These are phyloP conservation scores for Orthonychiurus folsomi DNA, from an alignment of 2,888 invertebrate species.

Conservation along the genomic window DNA sequence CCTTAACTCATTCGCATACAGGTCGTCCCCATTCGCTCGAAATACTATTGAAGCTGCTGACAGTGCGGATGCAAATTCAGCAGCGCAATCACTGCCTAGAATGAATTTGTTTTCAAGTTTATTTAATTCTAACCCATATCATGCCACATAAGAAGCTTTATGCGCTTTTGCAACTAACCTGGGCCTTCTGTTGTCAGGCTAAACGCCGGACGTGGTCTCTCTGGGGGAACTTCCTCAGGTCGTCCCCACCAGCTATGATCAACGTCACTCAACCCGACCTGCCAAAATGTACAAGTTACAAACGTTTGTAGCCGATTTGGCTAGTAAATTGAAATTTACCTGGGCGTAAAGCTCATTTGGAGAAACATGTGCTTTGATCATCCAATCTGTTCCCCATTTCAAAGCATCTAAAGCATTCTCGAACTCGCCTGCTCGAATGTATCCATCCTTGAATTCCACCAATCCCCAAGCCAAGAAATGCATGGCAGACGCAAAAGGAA, in stretches of 20 bases:
- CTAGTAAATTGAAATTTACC: too few species aligned
- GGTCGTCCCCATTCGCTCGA: slow-evolving; percentile 40
- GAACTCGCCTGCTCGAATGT: slow-evolving; percentile 36
- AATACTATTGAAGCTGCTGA: slow-evolving; percentile 51
- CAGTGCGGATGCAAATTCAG: slow-evolving; percentile 53
- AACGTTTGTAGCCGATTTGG: too few species aligned
- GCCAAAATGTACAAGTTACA: too few species aligned
- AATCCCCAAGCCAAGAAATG: slow-evolving; percentile 39
- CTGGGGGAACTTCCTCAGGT: slow-evolving; percentile 48
- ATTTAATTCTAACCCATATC: too few species aligned
- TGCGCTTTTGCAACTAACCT: too few species aligned
- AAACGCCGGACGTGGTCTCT: slow-evolving; percentile 17
- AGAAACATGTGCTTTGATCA: slow-evolving; percentile 31
- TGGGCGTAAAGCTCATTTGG: slow-evolving; percentile 43
- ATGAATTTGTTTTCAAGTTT: too few species aligned
- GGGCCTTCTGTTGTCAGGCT: slow-evolving; percentile 17
- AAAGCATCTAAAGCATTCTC: slow-evolving; percentile 40
- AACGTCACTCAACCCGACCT: slow-evolving; percentile 42
- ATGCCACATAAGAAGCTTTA: too few species aligned
- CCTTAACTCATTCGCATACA: slow-evolving; percentile 46
- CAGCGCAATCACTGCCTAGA: too few species aligned
- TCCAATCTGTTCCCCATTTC: slow-evolving; percentile 44
- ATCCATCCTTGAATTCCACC: slow-evolving; percentile 44
- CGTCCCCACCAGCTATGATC: slow-evolving; percentile 51
- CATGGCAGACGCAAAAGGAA: slow-evolving; percentile 36